Evolutionary conservation across 2,797 vertebrate genomes (phyloP), one percentile per base, ranked within the genome.

Genomic region (Steatocranus sp.): DNA sequence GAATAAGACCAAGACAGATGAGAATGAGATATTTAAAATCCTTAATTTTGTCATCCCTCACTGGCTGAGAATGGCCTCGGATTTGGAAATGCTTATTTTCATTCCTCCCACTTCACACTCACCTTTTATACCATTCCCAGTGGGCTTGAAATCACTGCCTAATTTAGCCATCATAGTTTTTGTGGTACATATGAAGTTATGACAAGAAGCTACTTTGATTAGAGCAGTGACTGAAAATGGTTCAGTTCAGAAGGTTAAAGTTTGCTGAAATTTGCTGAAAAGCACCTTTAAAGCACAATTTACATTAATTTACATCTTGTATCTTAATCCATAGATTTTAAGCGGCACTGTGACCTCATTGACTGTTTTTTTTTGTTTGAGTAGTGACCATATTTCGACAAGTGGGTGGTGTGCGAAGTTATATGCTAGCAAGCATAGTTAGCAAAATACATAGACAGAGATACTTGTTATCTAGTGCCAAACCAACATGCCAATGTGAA

Each of bases 381-480:
- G 23, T 27, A 27, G 66, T 70, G 3, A 27, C 38, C 41, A 4
- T 18, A 46, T 46, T 18, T 70, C 17, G 23, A 70, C 6, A 30
- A 73, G 0, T 30, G 10, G 17, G 25, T 2, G 25, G 0, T 0
- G 3, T 30, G 66, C 2, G 0, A 73, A 73, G 41, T 73, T 73
- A 18, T 73, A 46, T 70, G 15, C 10, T 48, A 73, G 41, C 38
- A 73, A 73, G 4, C 41, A 27, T 12, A 73, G 15, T 12, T 73
- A 73, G 66, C 41, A 73, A 48, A 43, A 11, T 27, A 27, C 23
- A 70, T 46, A 46, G 66, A 27, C 66, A 70, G 23, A 46, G 9
- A 70, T 27, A 70, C 15, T 43, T 46, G 66, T 27, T 18, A 70
- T 18, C 15, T 46, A 70, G 6, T 18, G 66, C 15, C 10, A 41